phyloP scores from a whole-genome alignment of 2,888 invertebrate genomes.

The Agrochola macilenta region DNA sequence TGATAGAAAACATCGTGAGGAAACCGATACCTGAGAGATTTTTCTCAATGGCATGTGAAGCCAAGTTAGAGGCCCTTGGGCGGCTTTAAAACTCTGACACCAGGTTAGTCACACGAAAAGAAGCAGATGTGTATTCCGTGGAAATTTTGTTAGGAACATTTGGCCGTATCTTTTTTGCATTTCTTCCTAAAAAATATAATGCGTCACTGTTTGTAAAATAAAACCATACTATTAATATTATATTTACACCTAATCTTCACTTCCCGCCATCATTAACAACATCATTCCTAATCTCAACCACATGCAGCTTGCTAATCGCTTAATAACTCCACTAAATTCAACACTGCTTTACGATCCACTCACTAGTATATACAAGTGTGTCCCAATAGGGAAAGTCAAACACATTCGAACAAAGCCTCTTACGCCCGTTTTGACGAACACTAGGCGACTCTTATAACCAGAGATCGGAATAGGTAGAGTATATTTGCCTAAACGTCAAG shows the following conservation, averaged over 20 bases:
- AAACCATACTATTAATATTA: background rate
- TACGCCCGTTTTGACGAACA: background rate
- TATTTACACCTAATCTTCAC: background rate
- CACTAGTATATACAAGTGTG: conserved; percentile 36
- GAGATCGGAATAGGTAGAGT: no score
- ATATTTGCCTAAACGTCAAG: no score
- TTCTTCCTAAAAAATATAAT: background rate
- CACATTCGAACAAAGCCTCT: conserved; percentile 47
- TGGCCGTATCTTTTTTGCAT: background rate
- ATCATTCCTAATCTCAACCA: background rate
- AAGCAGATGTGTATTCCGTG: background rate
- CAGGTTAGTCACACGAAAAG: no score
- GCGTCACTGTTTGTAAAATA: background rate
- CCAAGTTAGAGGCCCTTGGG: no score
- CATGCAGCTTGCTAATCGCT: background rate
- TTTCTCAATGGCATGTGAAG: no score
- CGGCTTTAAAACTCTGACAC: no score
- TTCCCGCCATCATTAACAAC: background rate
- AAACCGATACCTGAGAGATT: no score
- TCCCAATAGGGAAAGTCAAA: conserved; percentile 55
- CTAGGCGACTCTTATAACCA: no score
- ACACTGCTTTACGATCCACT: conserved; percentile 27
- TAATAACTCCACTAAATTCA: conserved; percentile 17
- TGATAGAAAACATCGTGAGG: no score
- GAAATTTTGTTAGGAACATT: no score